Evolutionary conservation across 2,113 vertebrate species (phyloP).

Genomic region (Bufo bufo): DNA sequence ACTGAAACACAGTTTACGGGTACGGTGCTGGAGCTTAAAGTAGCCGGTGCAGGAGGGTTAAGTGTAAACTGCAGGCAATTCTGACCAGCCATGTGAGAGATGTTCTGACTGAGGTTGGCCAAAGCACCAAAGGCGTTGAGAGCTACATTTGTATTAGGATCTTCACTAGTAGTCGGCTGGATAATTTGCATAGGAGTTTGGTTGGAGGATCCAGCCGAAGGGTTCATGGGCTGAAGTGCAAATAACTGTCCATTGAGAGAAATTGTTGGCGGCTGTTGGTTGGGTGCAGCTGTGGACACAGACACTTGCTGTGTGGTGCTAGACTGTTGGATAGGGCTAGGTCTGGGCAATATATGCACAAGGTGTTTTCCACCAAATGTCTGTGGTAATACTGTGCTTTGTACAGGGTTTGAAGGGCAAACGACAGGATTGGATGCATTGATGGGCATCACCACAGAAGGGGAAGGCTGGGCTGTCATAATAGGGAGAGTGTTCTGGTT

Average conservation of each 20-base stretch:
- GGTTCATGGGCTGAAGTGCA: constrained; percentile 90
- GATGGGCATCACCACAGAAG: constrained; percentile 72
- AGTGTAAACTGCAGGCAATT: constrained; percentile 76
- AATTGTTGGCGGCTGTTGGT: constrained; percentile 89
- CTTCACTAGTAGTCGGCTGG: constrained; percentile 91
- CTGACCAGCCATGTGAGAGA: constrained; percentile 89
- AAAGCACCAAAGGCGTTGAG: constrained; percentile 94
- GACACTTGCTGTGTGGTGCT: constrained; percentile 71
- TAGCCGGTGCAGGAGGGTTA: constrained; percentile 65
- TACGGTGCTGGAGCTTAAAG: not conserved
- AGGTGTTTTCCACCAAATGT: constrained; percentile 92
- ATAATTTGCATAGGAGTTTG: constrained; percentile 90
- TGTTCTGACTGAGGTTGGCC: constrained; percentile 95
- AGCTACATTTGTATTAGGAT: constrained; percentile 91
- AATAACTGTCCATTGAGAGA: constrained; percentile 96
- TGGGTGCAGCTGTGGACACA: constrained; percentile 70
- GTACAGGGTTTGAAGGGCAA: constrained; percentile 71
- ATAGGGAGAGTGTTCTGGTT: constrained; percentile 84
- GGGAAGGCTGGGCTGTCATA: constrained; percentile 76
- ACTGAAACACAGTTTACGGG: constrained; percentile 66
- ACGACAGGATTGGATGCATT: constrained; percentile 71
- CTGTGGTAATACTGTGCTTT: constrained; percentile 76
- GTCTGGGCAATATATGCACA: constrained; percentile 93
- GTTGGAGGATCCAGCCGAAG: constrained; percentile 80
- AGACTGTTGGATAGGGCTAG: constrained; percentile 73